Percentiles rank a stretch among this genome's conserved stretches.
Evolutionary conservation across 2,797 vertebrate genomes (phyloP).

Genomic region (Enteromius viviparus): DNA sequence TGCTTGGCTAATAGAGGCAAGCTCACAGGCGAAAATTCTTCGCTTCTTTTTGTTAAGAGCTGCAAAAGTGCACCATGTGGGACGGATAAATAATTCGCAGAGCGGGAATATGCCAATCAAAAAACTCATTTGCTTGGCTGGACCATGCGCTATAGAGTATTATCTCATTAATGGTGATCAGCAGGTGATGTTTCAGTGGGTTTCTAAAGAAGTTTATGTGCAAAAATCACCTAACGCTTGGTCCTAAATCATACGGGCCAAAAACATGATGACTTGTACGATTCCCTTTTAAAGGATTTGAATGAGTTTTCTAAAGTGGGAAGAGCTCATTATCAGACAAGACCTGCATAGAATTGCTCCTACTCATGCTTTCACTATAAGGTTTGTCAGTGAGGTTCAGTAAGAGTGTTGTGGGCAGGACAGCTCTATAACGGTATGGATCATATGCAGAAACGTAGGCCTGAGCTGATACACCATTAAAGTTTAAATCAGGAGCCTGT

Average conservation of each 20-base stretch:
- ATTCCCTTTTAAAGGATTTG: slow-evolving; percentile 32
- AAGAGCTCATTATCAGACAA: slow-evolving; percentile 59
- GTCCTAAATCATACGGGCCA: slow-evolving; percentile 19
- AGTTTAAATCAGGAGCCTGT: slow-evolving; percentile 59
- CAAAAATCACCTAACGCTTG: neutral
- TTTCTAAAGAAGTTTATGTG: slow-evolving; percentile 2
- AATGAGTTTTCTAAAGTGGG: slow-evolving; percentile 51
- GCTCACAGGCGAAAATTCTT: slow-evolving; percentile 85
- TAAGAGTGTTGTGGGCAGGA: slow-evolving; percentile 49
- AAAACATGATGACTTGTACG: slow-evolving; percentile 25
- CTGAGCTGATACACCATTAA: slow-evolving; percentile 56
- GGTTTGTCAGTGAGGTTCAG: slow-evolving; percentile 60
- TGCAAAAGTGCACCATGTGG: slow-evolving; percentile 47
- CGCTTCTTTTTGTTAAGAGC: slow-evolving; percentile 68
- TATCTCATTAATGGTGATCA: slow-evolving; percentile 43
- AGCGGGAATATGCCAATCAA: slow-evolving; percentile 62
- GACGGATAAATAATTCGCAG: slow-evolving; percentile 60
- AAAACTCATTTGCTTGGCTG: slow-evolving; percentile 38
- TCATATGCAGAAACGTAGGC: slow-evolving; percentile 48
- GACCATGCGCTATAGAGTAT: slow-evolving; percentile 15
- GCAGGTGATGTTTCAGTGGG: neutral
- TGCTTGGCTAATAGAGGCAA: slow-evolving; percentile 85
- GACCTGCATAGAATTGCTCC: slow-evolving; percentile 49
- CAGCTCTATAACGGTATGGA: slow-evolving; percentile 56
- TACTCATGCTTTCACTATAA: slow-evolving; percentile 51